phyloP scores from a whole-genome alignment of 1,140 invertebrate genomes.

The Calliopsis andreniformis region DNA sequence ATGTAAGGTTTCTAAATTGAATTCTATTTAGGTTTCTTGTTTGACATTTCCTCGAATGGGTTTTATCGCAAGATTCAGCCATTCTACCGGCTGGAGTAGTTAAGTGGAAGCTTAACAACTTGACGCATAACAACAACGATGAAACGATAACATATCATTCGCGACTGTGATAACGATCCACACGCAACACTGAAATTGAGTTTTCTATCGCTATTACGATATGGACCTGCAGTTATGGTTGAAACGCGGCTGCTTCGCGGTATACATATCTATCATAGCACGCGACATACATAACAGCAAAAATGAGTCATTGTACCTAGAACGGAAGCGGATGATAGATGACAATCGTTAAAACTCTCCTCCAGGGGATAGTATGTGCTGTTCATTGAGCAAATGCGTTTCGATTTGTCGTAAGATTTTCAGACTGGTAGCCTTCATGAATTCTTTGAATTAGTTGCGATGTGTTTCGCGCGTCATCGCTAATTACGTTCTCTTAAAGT shows the following conservation, averaged over 20 bases:
- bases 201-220: neutral
- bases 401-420: neutral
- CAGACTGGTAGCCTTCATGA: no score
- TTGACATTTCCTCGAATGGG: no score
- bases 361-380: neutral
- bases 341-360: neutral
- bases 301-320: constrained; percentile 30
- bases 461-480: no score
- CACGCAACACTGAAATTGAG: constrained; percentile 12
- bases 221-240: neutral
- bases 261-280: constrained; percentile 2
- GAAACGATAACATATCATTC: constrained; percentile 16
- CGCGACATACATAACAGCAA: constrained; percentile 16
- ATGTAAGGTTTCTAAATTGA: no score
- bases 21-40: no score
- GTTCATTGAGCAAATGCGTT: neutral
- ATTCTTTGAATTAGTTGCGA: no score
- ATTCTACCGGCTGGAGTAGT: neutral
- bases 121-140: constrained; percentile 13
- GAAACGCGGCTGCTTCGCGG: constrained; percentile 3
- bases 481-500: no score
- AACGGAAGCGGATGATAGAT: constrained; percentile 13
- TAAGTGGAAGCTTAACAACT: neutral
- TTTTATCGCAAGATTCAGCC: no score
- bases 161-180: constrained; percentile 30